Conservation (phyloP, 2,888 invertebrate species). For the Caenorhabditis sulstoni region DNA sequence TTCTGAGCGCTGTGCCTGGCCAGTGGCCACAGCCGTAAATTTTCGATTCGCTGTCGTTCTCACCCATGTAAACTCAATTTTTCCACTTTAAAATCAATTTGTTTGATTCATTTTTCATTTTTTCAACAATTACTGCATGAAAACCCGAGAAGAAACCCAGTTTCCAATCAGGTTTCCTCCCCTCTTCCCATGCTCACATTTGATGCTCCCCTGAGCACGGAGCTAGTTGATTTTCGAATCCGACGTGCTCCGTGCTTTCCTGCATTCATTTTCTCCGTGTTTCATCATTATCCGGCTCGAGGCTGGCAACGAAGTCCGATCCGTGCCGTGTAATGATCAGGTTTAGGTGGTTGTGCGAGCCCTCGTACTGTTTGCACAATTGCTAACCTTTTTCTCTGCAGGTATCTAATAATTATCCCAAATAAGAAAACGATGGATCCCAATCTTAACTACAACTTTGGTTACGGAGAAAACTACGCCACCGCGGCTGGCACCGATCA, state of each 20-base stretch:
- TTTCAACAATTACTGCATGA: no score
- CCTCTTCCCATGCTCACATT: background rate
- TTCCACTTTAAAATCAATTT: no score
- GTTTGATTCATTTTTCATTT: no score
- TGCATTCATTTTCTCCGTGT: background rate
- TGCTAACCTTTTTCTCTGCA: slow-evolving; percentile 31
- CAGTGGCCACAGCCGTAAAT: no score
- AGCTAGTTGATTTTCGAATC: slow-evolving; percentile 1
- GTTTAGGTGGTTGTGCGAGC: slow-evolving; percentile 10
- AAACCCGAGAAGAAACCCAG: no score
- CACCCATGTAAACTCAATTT: no score
- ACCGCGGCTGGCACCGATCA: slow-evolving; percentile 23
- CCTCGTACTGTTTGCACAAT: slow-evolving; percentile 11
- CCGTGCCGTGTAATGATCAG: slow-evolving; percentile 34
- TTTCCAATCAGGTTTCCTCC: background rate
- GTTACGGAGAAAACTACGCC: slow-evolving; percentile 41
- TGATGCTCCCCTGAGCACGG: slow-evolving; percentile 7
- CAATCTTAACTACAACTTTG: slow-evolving; percentile 41
- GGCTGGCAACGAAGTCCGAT: background rate
- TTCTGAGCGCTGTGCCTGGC: no score
- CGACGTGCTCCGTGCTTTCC: slow-evolving; percentile 13
- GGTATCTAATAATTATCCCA: background rate
- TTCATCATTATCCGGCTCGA: slow-evolving; percentile 43
- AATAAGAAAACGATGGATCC: slow-evolving; percentile 32
- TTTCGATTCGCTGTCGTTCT: no score